These are phyloP conservation scores for Zygaena filipendulae DNA, from an alignment of 2,888 invertebrate genomes.

Conservation along the genomic window DNA sequence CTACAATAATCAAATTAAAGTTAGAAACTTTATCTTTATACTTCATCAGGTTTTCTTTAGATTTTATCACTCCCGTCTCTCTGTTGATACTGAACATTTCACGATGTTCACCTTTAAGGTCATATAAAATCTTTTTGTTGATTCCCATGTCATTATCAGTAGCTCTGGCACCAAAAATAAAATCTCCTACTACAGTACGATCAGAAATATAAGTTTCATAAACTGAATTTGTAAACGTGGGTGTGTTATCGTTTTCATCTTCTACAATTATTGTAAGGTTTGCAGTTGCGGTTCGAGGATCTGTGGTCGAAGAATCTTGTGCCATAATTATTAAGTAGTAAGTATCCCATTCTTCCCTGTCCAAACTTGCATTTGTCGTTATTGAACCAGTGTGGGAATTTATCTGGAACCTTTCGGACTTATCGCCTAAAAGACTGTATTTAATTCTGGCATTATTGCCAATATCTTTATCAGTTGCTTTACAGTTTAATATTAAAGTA, in stretches of 20 bases:
- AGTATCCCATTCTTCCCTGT: conserved; percentile 80
- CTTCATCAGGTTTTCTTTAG: conserved; percentile 73
- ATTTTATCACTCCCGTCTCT: conserved; percentile 88
- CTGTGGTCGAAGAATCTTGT: conserved; percentile 88
- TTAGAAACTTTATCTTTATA: conserved; percentile 61
- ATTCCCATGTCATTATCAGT: conserved; percentile 83
- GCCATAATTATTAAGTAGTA: conserved; percentile 89
- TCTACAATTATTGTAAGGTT: conserved; percentile 82
- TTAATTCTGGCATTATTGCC: conserved; percentile 89
- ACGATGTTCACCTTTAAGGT: conserved; percentile 81
- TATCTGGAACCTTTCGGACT: conserved; percentile 82
- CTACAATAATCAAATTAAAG: conserved; percentile 80
- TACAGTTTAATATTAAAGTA: conserved; percentile 79
- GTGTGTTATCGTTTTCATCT: conserved; percentile 90
- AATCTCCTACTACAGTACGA: conserved; percentile 81
- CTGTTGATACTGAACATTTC: conserved; percentile 81
- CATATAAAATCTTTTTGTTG: conserved; percentile 85
- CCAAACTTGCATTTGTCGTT: conserved; percentile 76
- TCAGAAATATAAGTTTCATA: conserved; percentile 88
- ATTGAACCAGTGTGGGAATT: conserved; percentile 84
- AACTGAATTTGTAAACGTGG: conserved; percentile 77
- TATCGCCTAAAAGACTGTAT: conserved; percentile 86
- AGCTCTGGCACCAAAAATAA: conserved; percentile 92
- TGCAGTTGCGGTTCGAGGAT: conserved; percentile 83
- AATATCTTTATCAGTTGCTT: conserved; percentile 84